Conservation (phyloP, 2,888 invertebrate genomes). For the Tenthredo livida region DNA sequence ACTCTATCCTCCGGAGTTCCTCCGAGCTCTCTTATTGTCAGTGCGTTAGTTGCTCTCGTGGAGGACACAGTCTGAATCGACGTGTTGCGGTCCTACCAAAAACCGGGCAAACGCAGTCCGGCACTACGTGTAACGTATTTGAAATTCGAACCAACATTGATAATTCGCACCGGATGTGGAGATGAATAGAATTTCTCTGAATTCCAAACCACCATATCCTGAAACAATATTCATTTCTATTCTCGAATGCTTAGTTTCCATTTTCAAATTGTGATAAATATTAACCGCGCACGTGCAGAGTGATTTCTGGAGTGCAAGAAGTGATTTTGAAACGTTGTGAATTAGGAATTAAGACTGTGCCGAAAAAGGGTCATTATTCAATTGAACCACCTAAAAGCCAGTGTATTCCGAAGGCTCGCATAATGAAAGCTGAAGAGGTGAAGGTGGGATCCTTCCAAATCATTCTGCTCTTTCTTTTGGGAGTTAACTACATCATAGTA, state of each 20-base stretch:
- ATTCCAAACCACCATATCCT: not conserved
- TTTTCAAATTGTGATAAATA: not conserved
- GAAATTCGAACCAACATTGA: not conserved
- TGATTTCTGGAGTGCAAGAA: not conserved
- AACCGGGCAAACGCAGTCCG: not conserved
- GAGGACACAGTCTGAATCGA: constrained; percentile 27
- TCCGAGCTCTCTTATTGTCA: constrained; percentile 29
- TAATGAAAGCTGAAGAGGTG: constrained; percentile 70
- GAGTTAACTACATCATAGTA: constrained; percentile 75
- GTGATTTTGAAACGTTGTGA: constrained; percentile 3
- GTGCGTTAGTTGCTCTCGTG: constrained; percentile 47
- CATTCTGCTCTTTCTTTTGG: constrained; percentile 71
- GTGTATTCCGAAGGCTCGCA: constrained; percentile 15
- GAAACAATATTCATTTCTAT: not conserved
- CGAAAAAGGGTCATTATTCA: not conserved
- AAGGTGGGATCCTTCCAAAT: constrained; percentile 74
- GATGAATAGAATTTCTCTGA: not conserved
- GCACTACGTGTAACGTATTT: not conserved
- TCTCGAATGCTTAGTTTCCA: not conserved
- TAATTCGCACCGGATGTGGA: not conserved
- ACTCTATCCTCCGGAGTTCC: constrained; percentile 27
- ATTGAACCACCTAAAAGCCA: not conserved
- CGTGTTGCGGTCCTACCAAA: not conserved
- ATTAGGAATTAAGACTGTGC: not conserved
- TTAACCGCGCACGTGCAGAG: not conserved